phyloP scores from a whole-genome alignment of 30 jellyfish, hydroid and myxozoan species.

The Hydra vulgaris region DNA sequence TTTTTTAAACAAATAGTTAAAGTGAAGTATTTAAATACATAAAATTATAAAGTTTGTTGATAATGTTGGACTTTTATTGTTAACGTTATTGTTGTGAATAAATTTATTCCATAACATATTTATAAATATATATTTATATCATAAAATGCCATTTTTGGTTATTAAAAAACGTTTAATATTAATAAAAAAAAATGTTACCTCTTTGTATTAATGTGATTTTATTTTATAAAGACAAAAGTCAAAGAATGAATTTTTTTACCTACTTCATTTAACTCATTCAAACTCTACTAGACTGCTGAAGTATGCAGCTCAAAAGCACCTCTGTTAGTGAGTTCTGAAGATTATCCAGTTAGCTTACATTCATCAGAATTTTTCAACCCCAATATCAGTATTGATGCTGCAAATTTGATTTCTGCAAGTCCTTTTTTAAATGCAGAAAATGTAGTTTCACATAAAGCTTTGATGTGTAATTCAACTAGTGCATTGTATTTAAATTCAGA shows the following conservation, averaged over 20 bases:
- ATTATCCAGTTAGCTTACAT: neutral
- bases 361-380: neutral
- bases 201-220: too few species aligned
- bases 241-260: neutral
- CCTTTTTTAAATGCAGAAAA: neutral
- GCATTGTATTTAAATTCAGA: neutral
- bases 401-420: neutral
- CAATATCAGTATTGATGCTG: neutral
- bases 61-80: too few species aligned
- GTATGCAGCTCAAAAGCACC: neutral
- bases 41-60: too few species aligned
- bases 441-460: neutral
- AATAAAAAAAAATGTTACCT: too few species aligned
- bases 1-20: too few species aligned
- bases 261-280: neutral
- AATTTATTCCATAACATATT: too few species aligned
- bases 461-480: neutral
- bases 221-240: too few species aligned
- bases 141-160: too few species aligned
- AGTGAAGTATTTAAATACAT: too few species aligned
- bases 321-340: neutral
- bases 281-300: neutral
- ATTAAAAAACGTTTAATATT: too few species aligned
- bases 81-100: too few species aligned
- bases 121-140: too few species aligned